Percentiles rank a stretch among this genome's conserved stretches.
These are phyloP conservation scores for Nixonia krombeini DNA, from an alignment of 1,140 invertebrate genomes.

Conservation along the genomic window DNA sequence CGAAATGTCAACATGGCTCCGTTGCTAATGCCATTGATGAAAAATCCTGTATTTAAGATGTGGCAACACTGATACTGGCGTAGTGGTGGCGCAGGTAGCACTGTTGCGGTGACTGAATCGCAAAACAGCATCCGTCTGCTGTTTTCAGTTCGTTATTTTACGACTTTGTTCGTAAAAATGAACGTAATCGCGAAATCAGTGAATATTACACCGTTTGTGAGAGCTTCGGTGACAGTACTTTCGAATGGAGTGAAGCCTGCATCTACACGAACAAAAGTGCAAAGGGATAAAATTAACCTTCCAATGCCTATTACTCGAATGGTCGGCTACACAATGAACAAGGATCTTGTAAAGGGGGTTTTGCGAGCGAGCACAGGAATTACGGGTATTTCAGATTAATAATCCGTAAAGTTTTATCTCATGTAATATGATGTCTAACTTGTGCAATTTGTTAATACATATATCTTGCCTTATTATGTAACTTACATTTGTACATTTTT, in stretches of 20 bases:
- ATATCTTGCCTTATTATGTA: too few species aligned
- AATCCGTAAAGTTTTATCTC: neutral
- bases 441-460: too few species aligned
- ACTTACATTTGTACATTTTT: too few species aligned
- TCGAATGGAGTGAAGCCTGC: conserved; percentile 73
- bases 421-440: too few species aligned
- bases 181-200: conserved; percentile 78
- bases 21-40: too few species aligned
- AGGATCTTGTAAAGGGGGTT: conserved; percentile 71
- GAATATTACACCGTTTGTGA: conserved; percentile 74
- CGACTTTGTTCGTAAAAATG: conserved; percentile 65
- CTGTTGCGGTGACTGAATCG: conserved; percentile 25
- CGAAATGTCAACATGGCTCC: too few species aligned
- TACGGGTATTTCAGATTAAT: conserved; percentile 65
- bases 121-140: conserved; percentile 20
- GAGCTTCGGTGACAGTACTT: conserved; percentile 74
- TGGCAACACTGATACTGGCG: too few species aligned
- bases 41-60: too few species aligned
- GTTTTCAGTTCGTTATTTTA: conserved; percentile 21
- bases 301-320: conserved; percentile 31
- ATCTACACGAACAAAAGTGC: conserved; percentile 61
- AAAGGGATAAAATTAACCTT: conserved; percentile 63
- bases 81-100: too few species aligned
- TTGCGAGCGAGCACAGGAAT: conserved; percentile 73
- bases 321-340: conserved; percentile 62